Evolutionary conservation across 2,888 invertebrate species (phyloP).

Genomic region (Asteroscopus sphinx): DNA sequence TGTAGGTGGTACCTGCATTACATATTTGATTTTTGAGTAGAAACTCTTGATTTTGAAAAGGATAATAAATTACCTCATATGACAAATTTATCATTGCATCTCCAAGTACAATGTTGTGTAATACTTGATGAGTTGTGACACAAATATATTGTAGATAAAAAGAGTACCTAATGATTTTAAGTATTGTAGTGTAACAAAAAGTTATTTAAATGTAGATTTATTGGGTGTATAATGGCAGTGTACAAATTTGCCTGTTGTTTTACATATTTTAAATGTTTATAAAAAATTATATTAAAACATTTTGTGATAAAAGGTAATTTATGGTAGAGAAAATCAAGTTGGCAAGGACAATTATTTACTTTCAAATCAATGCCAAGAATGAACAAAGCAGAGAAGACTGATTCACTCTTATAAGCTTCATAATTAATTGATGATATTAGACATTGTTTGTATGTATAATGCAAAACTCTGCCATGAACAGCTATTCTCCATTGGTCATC

Average conservation of each 20-base stretch:
- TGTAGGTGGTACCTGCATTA: constrained; percentile 30
- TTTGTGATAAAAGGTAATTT: constrained; percentile 59
- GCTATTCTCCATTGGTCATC: constrained; percentile 42
- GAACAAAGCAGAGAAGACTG: constrained; percentile 45
- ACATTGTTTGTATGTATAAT: constrained; percentile 21
- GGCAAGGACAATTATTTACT: constrained; percentile 31
- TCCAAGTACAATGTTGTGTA: constrained; percentile 17
- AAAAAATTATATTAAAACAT: constrained; percentile 24
- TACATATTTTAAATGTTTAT: constrained; percentile 10
- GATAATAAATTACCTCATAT: constrained; percentile 54
- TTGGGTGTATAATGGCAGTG: constrained; percentile 21
- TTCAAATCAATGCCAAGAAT: constrained; percentile 53
- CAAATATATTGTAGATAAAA: constrained; percentile 20
- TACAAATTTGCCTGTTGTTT: constrained; percentile 21
- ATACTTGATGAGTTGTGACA: constrained; percentile 21
- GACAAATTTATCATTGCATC: constrained; percentile 34
- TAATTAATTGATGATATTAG: constrained; percentile 13
- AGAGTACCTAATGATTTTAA: constrained; percentile 34
- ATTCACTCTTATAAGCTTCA: constrained; percentile 45
- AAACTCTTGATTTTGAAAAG: constrained; percentile 19
- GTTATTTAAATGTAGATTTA: constrained; percentile 34
- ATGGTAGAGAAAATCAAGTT: constrained; percentile 36
- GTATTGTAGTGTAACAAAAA: constrained; percentile 41
- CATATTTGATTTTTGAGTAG: constrained; percentile 28
- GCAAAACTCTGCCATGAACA: constrained; percentile 26